Percentiles rank a stretch among this genome's conserved stretches.
These are phyloP conservation scores for Andrena cerasifolii DNA, from an alignment of 1,140 invertebrate genomes.

Conservation along the genomic window DNA sequence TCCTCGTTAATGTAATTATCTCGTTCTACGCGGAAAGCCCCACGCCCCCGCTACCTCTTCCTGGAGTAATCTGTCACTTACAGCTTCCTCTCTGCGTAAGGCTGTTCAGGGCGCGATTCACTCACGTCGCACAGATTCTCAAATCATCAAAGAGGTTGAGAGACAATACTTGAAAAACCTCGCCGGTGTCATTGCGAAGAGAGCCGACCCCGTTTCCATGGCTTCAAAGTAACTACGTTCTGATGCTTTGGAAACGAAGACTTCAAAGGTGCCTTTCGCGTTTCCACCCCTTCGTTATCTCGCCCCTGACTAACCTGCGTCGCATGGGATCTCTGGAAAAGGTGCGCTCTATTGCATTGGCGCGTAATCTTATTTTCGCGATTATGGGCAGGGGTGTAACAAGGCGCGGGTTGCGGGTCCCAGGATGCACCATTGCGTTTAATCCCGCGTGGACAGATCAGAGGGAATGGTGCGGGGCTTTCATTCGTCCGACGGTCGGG, in stretches of 20 bases:
- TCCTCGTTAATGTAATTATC: too few relatives aligned
- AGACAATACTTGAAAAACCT: not conserved
- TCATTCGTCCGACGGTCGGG: not conserved
- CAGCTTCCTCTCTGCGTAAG: not conserved
- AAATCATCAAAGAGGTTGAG: not conserved
- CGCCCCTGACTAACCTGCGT: not conserved
- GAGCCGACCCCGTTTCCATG: not conserved
- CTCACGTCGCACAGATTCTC: not conserved
- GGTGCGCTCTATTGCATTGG: not conserved
- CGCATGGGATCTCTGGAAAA: not conserved
- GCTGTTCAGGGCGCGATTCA: not conserved
- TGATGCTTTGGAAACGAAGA: not conserved
- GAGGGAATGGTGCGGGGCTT: not conserved
- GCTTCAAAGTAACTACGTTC: constrained; percentile 10
- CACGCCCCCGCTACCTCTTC: too few relatives aligned
- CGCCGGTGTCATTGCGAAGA: not conserved
- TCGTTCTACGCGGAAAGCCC: too few relatives aligned
- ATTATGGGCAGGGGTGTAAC: constrained; percentile 10
- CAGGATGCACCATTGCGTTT: not conserved
- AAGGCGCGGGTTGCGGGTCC: not conserved
- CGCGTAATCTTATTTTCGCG: constrained; percentile 18
- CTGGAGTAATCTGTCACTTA: not conserved
- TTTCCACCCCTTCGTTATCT: not conserved
- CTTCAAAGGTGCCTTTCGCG: constrained; percentile 4
- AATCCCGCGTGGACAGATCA: not conserved